Evolutionary conservation across 2,113 vertebrate species (phyloP).

Genomic region (Megaleporinus macrocephalus): DNA sequence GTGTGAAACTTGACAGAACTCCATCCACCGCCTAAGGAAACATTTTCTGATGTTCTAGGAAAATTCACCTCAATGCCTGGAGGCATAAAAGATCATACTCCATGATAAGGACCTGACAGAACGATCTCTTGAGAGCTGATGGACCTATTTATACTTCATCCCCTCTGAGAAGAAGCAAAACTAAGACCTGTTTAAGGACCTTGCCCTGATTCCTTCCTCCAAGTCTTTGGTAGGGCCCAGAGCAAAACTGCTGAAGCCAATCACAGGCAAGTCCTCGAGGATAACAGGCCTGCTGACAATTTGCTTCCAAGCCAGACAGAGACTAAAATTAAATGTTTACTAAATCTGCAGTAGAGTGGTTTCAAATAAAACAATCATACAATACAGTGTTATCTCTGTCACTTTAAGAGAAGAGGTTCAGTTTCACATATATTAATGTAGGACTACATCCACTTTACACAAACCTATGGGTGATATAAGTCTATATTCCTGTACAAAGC

Average conservation of each 20-base stretch:
- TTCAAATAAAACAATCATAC: background rate
- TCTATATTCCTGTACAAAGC: too few relatives aligned
- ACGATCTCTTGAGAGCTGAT: constrained; percentile 1
- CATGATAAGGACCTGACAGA: background rate
- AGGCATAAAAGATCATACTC: background rate
- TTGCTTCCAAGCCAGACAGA: background rate
- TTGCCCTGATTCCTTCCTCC: constrained; percentile 37
- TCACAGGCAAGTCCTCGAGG: constrained; percentile 30
- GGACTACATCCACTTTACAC: too few relatives aligned
- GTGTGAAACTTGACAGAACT: background rate
- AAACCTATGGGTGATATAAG: too few relatives aligned
- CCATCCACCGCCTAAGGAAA: background rate
- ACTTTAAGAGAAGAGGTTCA: background rate
- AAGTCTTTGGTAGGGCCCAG: constrained; percentile 19
- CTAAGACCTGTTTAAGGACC: constrained; percentile 41
- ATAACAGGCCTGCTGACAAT: constrained; percentile 24
- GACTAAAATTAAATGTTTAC: constrained; percentile 8
- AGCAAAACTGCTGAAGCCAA: constrained; percentile 27
- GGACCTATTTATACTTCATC: constrained; percentile 35
- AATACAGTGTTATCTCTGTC: background rate
- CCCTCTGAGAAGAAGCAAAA: background rate
- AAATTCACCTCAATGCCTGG: background rate
- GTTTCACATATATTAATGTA: background rate
- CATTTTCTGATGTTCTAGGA: background rate
- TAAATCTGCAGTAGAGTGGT: background rate